Base-by-base conservation (phyloP, 2,888 invertebrate species). In the Eupithecia vulgata region DNA sequence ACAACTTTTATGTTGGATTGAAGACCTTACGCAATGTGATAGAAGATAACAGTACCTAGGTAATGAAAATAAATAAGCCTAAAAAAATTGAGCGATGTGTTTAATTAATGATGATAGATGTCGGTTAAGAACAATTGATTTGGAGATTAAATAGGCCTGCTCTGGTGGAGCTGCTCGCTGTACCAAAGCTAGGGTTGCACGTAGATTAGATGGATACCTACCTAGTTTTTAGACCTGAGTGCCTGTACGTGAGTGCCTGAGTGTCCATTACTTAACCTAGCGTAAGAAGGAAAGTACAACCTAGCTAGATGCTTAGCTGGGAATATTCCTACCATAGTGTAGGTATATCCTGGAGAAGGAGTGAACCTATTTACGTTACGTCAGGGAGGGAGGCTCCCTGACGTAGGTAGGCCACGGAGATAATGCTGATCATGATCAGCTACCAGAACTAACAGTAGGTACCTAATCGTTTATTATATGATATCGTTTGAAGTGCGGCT, bases 391-490 rank as follows among this genome's bases (percentile, higher is more conserved):
- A 30, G 30, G 30, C 30, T 21, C 21, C 52, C 4, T 57, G 57
- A 57, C 57, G 25, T 52, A 57, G 25, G 25, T 21, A 45, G 45
- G 17, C 45, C 57, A 57, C 25, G 57, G 13, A 57, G 57, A 57
- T 57, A 57, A 57, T 57, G 17, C 52, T 21, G 10, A 21, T 52
- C 21, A 21, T 65, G 64, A 70, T 62, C 64, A 34, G 79, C 83
- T 83, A 86, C 87, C 82, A 86, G 86, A 77, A 85, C 85, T 80
- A 81, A 83, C 82, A 86, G 35, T 40, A 88, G n/a, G n/a, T n/a
- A n/a, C n/a, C 30, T 30, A 30, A 90, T 87, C 88, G 83, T 78
- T 76, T 82, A 82, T 85, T 40, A 40, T 37, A 21, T 35, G 65
- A 42, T 65, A 40, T 84, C 84, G 82, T 86, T 71, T 84, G 76